These are phyloP conservation scores for Eira barbara DNA, from an alignment of 2,113 vertebrate genomes.

Conservation along the genomic window DNA sequence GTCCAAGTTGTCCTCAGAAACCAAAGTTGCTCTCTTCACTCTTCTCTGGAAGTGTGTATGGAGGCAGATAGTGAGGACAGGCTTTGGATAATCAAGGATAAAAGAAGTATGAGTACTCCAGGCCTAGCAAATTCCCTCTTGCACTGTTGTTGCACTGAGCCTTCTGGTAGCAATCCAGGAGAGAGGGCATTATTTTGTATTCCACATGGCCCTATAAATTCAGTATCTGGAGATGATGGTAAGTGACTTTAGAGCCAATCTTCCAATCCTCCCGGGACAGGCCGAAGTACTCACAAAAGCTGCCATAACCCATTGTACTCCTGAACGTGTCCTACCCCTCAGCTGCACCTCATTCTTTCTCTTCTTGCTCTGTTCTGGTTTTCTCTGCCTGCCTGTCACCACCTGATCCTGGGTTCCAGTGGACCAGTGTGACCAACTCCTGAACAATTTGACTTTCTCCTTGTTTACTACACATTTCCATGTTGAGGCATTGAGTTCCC, in stretches of 20 bases:
- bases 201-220: not conserved
- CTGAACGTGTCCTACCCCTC: not conserved
- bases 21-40: not conserved
- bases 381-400: not conserved
- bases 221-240: not conserved
- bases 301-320: not conserved
- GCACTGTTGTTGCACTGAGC: not conserved
- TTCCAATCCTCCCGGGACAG: not conserved
- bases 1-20: not conserved
- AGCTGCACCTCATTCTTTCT: not conserved
- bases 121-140: not conserved
- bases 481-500: not conserved
- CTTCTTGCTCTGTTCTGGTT: not conserved
- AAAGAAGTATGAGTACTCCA: not conserved
- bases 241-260: not conserved
- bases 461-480: not conserved
- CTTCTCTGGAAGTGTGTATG: not conserved
- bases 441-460: not conserved
- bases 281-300: not conserved
- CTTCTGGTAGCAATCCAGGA: not conserved
- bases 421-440: not conserved
- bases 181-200: not conserved
- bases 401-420: not conserved
- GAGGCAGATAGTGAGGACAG: not conserved
- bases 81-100: not conserved